Conservation (phyloP, 30 jellyfish, hydroid and myxozoan genomes). For the Chrysaora quinquecirrha region DNA sequence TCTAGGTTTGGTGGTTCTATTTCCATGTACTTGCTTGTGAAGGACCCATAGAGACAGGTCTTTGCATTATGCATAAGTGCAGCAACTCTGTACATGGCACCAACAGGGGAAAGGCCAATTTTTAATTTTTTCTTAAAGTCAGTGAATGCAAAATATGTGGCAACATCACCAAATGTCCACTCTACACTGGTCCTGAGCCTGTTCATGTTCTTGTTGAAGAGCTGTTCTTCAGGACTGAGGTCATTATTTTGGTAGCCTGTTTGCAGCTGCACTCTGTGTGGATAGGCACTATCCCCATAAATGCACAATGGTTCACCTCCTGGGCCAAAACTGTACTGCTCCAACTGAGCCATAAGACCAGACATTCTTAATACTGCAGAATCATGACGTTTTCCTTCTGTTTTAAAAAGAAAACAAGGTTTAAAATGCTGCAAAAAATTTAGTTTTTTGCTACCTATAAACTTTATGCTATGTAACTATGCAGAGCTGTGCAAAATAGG, state of each 20-base stretch:
- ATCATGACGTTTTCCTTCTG: slow-evolving; percentile 1
- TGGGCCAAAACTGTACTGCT: not conserved
- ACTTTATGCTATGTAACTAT: not conserved
- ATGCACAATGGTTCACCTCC: not conserved
- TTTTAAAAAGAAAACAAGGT: too few relatives aligned
- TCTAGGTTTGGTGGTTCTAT: not conserved
- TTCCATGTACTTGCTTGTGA: not conserved
- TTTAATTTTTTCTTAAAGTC: not conserved
- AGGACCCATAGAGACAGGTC: not conserved
- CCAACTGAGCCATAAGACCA: not conserved
- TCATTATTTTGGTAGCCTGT: not conserved
- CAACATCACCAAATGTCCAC: not conserved
- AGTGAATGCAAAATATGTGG: not conserved
- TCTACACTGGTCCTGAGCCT: not conserved
- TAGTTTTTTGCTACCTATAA: not conserved
- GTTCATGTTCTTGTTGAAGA: not conserved
- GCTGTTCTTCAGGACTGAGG: slow-evolving; percentile 4
- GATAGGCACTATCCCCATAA: slow-evolving; percentile 1
- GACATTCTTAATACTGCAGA: not conserved
- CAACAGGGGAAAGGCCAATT: slow-evolving; percentile 1
- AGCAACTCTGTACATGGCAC: not conserved
- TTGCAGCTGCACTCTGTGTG: not conserved
- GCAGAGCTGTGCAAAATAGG: not conserved
- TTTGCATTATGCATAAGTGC: not conserved
- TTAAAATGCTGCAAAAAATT: not conserved